Evolutionary conservation across 1,140 invertebrate genomes (phyloP).

Genomic region (Ctenoplectra terminalis): DNA sequence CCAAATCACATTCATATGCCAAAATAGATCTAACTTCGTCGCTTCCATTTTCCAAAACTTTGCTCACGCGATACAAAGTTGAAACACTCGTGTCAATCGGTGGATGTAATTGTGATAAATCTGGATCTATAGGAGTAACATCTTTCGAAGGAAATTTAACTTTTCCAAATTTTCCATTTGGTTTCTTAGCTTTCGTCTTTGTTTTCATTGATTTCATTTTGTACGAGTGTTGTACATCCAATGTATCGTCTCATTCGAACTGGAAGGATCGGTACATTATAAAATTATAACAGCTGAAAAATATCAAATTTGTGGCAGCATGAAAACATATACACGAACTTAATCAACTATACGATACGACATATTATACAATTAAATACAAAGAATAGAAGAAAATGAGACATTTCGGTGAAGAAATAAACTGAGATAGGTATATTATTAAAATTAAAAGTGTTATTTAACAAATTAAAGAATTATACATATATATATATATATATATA

Average conservation of each 20-base stretch:
- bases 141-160: slow-evolving; percentile 33
- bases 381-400: background rate
- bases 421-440: background rate
- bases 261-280: slow-evolving; percentile 2
- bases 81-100: slow-evolving; percentile 85
- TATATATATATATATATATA: too few species aligned
- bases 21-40: slow-evolving; percentile 88
- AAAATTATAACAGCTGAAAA: slow-evolving; percentile 5
- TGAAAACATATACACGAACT: background rate
- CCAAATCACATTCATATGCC: slow-evolving; percentile 90
- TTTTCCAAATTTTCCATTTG: slow-evolving; percentile 32
- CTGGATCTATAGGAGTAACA: slow-evolving; percentile 65
- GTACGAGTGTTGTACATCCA: slow-evolving; percentile 3
- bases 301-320: background rate
- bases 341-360: background rate
- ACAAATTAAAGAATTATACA: background rate
- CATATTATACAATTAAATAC: background rate
- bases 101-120: slow-evolving; percentile 85
- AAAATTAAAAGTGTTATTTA: background rate
- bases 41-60: slow-evolving; percentile 69
- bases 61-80: slow-evolving; percentile 84
- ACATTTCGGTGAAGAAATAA: background rate
- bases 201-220: slow-evolving; percentile 51
- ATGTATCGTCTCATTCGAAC: slow-evolving; percentile 6
- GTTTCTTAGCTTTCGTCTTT: slow-evolving; percentile 40